phyloP scores from a whole-genome alignment of 2,113 vertebrate genomes.

The Actenoides lindsayi region DNA sequence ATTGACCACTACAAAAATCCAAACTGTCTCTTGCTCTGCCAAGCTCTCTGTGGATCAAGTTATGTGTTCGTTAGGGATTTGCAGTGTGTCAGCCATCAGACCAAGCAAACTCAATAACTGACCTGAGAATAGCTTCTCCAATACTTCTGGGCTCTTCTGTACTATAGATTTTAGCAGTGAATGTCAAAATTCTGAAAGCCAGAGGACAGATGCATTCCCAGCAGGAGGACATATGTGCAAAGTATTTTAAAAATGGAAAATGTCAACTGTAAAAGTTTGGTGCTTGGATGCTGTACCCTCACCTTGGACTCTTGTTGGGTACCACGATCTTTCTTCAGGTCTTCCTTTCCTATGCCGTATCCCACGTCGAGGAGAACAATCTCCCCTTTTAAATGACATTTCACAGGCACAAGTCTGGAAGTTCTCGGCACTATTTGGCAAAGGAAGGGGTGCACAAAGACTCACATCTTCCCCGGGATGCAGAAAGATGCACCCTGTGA shows the following conservation, averaged over 20 bases:
- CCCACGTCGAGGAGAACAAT: not conserved
- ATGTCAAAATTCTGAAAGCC: not conserved
- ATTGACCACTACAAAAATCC: conserved; percentile 7
- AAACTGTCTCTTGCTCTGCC: not conserved
- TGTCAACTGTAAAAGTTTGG: not conserved
- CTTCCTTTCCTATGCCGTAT: not conserved
- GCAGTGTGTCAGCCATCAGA: not conserved
- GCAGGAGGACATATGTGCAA: not conserved
- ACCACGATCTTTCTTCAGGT: not conserved
- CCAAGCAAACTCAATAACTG: not conserved
- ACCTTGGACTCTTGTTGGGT: not conserved
- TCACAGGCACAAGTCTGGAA: not conserved
- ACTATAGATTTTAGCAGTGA: not conserved
- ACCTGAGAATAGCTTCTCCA: not conserved
- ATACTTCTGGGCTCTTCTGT: not conserved
- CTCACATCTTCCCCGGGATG: not conserved
- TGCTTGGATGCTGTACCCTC: not conserved
- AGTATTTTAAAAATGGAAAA: not conserved
- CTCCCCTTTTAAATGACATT: not conserved
- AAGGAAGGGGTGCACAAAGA: not conserved
- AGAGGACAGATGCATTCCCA: not conserved
- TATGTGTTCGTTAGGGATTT: not conserved
- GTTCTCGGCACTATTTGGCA: not conserved
- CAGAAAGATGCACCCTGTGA: rapidly evolving
- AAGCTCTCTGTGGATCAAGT: not conserved